A percentile compares a stretch with the other conserved stretches of the same genome.
phyloP scores from a whole-genome alignment of 92 coral and sea anemone species.

The Epizoanthus illoricatus region DNA sequence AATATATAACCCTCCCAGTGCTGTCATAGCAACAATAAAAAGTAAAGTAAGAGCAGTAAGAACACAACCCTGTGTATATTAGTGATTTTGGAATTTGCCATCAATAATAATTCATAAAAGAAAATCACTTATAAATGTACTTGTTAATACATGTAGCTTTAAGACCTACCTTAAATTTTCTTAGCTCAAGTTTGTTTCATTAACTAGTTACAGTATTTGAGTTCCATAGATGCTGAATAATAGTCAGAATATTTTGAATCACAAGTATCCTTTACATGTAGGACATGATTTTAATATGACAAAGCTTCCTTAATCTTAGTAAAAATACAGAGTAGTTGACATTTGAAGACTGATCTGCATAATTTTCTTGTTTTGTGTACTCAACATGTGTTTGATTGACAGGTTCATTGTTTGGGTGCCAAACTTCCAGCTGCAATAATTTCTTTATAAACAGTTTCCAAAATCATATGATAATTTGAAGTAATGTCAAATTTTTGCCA shows the following conservation, averaged over 20 bases:
- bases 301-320: constrained; percentile 14
- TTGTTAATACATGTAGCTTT: no score
- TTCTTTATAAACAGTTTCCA: constrained; percentile 27
- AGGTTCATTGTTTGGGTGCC: constrained; percentile 21
- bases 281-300: constrained; percentile 16
- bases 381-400: constrained; percentile 27
- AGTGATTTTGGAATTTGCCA: no score
- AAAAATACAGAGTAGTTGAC: constrained; percentile 7
- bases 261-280: not conserved
- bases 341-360: constrained; percentile 15
- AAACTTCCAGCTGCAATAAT: constrained; percentile 13
- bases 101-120: no score
- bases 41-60: no score
- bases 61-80: no score
- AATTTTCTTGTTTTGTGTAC: constrained; percentile 33
- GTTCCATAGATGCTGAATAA: not conserved
- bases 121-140: no score
- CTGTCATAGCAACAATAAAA: no score
- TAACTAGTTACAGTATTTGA: not conserved
- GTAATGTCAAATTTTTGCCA: constrained; percentile 1
- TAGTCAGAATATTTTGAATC: not conserved
- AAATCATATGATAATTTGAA: constrained; percentile 38
- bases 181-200: no score
- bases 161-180: no score
- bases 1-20: no score